Base-by-base conservation (phyloP, 2,888 invertebrate species). In the Prenolepis imparis region DNA sequence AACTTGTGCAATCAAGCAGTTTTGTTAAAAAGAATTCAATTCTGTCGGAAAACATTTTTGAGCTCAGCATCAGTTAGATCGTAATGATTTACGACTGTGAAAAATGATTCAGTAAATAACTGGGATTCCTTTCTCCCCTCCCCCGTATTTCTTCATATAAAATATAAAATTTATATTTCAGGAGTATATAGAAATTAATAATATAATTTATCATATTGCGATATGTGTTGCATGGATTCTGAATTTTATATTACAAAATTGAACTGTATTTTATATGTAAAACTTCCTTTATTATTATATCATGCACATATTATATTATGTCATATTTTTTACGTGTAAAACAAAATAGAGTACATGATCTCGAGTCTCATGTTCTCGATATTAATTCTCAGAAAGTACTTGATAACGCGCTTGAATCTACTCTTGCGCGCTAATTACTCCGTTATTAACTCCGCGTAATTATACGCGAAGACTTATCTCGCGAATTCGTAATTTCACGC, bases 401-500 rank as follows among this genome's bases (percentile, higher is more conserved):
- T 18, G 32, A 59, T 59, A 70, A 32, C 57, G 32, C 44, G 18
- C 24, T 18, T n/a, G 24, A 11, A 8, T 41, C n/a, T 3, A 5
- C 15, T 8, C 0, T 5, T 41, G 2, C 11, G 78, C 24, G 44
- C 67, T 36, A 66, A 64, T 77, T 82, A 64, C 48, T 9, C 18
- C 24, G 55, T 81, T 59, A 72, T 72, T 80, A 72, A 72, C 80
- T 80, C 18, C 9, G 41, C 57, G 32, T 66, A 73, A 73, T 74
- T 84, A n/a, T n/a, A 67, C 32, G 44, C 48, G 74, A 75, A 44
- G 36, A n/a, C 80, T 64, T 64, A 39, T 64, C 68, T 83, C 63
- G 48, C 67, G 68, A 52, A 64, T 57, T 72, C 12, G 78, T 48
- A 78, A 80, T 80, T 72, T 11, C 36, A 21, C 57, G 68, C 57